Base-by-base conservation (phyloP, 92 coral and sea anemone species). In the Porites rus region DNA sequence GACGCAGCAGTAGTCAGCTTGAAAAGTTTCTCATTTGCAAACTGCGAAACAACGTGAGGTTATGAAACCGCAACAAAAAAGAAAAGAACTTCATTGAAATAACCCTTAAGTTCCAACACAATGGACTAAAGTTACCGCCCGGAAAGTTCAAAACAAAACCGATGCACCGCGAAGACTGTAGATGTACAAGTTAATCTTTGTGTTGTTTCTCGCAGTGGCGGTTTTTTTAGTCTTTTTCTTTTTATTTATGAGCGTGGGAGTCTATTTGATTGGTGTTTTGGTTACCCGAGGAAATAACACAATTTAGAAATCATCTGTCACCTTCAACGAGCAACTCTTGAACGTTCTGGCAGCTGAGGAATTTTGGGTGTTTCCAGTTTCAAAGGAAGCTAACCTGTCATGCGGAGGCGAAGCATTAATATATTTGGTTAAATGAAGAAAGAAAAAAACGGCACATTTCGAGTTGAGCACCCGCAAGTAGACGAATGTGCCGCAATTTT, bases 241-340 rank as follows among this genome's bases (percentile, higher is more conserved):
- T 54, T 80, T 13, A 22, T 24, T 17, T 80, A 1, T 17, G 10
- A 70, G 69, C 77, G 77, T 81, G 77, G 77, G 86, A 65, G 66
- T 31, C 77, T 52, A 69, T 74, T 83, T 74, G 53, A 50, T 71
- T 43, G 56, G 60, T 19, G 79, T 51, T 58, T 19, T 20, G 16
- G 59, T 83, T 74, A 50, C 80, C 62, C 21, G 63, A 74, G 87
- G 80, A 83, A 83, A 83, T 73, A 83, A 18, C 87, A 64, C 72
- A 51, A 83, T 73, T 64, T 18, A 72, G 19, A 28, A 25, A 9
- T 25, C 18, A 58, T 70, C 56, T 81, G 38, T 70, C 69, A 51
- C 65, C 61, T 81, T 6, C 25, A 70, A 28, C 20, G 5, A 21
- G 17, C 16, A 71, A n/a, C 28, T 38, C 5, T 4, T 38, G 38